Conservation (phyloP, 2,113 vertebrate species). For the Carlito syrichta region DNA sequence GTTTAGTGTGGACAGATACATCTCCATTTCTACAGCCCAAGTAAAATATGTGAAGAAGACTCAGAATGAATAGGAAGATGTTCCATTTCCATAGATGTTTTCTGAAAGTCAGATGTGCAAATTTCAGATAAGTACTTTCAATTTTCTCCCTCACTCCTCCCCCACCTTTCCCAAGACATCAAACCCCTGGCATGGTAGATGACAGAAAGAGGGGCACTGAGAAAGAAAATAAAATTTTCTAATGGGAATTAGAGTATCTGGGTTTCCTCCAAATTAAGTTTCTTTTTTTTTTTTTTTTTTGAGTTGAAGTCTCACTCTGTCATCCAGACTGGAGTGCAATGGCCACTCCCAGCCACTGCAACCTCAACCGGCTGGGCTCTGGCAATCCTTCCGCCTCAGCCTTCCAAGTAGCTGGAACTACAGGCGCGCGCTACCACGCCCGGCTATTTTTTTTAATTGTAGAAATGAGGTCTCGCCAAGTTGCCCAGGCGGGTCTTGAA, state of each 20-base stretch:
- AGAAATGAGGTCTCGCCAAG: too few relatives aligned
- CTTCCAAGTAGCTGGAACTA: too few relatives aligned
- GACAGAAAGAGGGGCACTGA: conserved; percentile 55
- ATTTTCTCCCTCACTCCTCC: conserved; percentile 65
- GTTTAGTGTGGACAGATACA: conserved; percentile 77
- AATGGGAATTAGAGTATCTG: conserved; percentile 51
- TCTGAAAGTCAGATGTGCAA: conserved; percentile 70
- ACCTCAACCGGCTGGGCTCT: too few relatives aligned
- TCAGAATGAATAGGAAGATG: conserved; percentile 72
- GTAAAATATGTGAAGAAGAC: conserved; percentile 74
- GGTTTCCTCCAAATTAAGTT: conserved; percentile 55
- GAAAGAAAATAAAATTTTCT: conserved; percentile 57
- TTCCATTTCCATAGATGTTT: conserved; percentile 76
- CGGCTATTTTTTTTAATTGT: too few relatives aligned
- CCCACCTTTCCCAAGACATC: conserved; percentile 56
- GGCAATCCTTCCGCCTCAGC: too few relatives aligned
- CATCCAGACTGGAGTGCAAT: too few relatives aligned
- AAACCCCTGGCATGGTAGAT: conserved; percentile 70
- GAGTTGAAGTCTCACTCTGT: too few relatives aligned
- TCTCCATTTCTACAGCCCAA: conserved; percentile 74
- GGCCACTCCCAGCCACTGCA: too few relatives aligned
- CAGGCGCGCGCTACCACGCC: too few relatives aligned
- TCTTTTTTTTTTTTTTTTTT: too few relatives aligned
- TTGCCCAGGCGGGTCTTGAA: too few relatives aligned
- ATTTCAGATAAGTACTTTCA: conserved; percentile 71